Conservation (phyloP, 2,113 vertebrate species). For the Microcebus murinus region DNA sequence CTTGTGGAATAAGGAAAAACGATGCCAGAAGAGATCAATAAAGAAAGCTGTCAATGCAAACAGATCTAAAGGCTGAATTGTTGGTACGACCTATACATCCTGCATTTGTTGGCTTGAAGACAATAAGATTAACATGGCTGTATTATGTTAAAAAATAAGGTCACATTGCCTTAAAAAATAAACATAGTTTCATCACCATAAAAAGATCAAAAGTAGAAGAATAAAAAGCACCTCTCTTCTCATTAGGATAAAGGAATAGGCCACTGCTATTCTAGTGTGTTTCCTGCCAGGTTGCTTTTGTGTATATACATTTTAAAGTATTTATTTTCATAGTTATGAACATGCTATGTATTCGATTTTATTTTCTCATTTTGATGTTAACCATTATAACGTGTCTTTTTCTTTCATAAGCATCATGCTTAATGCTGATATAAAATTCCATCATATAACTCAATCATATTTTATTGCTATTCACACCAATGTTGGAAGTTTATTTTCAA, state of each 20-base stretch:
- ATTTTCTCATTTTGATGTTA: not conserved
- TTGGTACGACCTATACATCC: too few species aligned
- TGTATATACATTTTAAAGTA: not conserved
- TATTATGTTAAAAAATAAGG: not conserved
- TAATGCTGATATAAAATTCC: not conserved
- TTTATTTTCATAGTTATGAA: slow-evolving; percentile 2
- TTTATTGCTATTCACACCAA: not conserved
- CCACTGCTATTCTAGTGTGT: not conserved
- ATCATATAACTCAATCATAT: not conserved
- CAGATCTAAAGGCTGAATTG: not conserved
- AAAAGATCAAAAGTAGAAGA: not conserved
- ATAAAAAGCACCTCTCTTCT: not conserved
- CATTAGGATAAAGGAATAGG: not conserved
- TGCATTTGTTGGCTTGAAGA: not conserved
- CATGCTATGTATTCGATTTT: not conserved
- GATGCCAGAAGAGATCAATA: not conserved
- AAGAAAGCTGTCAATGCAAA: not conserved
- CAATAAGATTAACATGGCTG: not conserved
- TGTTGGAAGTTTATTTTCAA: not conserved
- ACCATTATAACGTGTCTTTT: not conserved
- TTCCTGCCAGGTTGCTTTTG: not conserved
- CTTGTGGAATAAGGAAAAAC: not conserved
- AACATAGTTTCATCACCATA: not conserved
- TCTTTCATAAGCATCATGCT: not conserved
- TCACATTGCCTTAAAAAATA: not conserved